Percentiles rank a stretch among this genome's conserved stretches.
These are phyloP conservation scores for Paracyclopina nana DNA, from an alignment of 1,140 invertebrate species.

Conservation along the genomic window DNA sequence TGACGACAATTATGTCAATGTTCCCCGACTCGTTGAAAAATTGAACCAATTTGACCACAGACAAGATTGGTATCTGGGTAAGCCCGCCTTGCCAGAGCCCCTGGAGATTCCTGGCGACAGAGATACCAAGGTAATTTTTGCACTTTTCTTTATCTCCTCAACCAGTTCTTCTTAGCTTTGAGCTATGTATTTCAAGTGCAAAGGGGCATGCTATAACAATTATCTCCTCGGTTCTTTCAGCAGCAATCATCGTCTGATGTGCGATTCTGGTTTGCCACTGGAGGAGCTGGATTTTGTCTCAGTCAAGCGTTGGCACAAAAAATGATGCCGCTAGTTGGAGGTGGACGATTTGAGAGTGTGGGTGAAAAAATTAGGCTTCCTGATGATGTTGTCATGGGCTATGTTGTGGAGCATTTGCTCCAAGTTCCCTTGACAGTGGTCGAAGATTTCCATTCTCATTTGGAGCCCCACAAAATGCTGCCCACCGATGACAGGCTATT, in stretches of 20 bases:
- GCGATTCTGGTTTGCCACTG: slow-evolving; percentile 97
- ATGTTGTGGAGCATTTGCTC: slow-evolving; percentile 76
- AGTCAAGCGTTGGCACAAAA: slow-evolving; percentile 75
- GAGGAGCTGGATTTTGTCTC: slow-evolving; percentile 90
- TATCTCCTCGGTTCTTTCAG: slow-evolving; percentile 45
- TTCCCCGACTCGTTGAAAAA: slow-evolving; percentile 55
- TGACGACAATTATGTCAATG: slow-evolving; percentile 95
- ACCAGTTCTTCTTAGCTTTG: no score
- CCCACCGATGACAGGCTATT: slow-evolving; percentile 56
- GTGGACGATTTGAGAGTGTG: slow-evolving; percentile 75
- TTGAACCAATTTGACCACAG: slow-evolving; percentile 64
- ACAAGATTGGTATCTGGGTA: slow-evolving; percentile 88
- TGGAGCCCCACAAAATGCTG: slow-evolving; percentile 88
- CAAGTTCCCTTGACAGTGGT: slow-evolving; percentile 70
- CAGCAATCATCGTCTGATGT: slow-evolving; percentile 67
- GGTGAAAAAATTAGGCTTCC: slow-evolving; percentile 65
- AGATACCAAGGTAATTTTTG: no score
- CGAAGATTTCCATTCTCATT: slow-evolving; percentile 82
- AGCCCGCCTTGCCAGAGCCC: slow-evolving; percentile 72
- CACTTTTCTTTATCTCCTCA: no score
- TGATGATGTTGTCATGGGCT: slow-evolving; percentile 93
- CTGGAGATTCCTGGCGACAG: slow-evolving; percentile 46
- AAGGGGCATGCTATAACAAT: background rate
- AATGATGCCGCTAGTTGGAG: slow-evolving; percentile 81
- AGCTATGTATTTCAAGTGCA: no score